A percentile compares a stretch with the other conserved stretches of the same genome.
Evolutionary conservation across 2,888 invertebrate species (phyloP).

Genomic region (Pachydiplax longipennis): DNA sequence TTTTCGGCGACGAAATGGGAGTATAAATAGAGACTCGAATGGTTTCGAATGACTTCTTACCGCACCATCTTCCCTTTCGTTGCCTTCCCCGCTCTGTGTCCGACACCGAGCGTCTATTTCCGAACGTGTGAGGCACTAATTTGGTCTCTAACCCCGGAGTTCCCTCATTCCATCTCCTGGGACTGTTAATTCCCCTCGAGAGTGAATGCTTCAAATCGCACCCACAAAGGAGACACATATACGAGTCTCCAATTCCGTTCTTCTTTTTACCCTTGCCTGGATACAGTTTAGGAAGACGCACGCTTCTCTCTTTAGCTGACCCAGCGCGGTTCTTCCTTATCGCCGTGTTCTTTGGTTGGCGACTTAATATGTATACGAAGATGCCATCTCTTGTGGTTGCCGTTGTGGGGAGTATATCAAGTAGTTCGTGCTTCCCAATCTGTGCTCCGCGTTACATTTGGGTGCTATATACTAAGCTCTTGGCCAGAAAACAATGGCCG

Average conservation of each 20-base stretch:
- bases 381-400: no score
- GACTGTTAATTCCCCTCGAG: not conserved
- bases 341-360: no score
- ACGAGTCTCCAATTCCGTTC: not conserved
- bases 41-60: slow-evolving; percentile 7
- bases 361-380: no score
- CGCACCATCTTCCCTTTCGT: not conserved
- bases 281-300: not conserved
- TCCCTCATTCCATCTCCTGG: not conserved
- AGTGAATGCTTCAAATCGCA: not conserved
- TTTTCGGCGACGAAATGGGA: not conserved
- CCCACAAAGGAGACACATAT: not conserved
- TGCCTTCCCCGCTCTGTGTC: not conserved
- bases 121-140: slow-evolving; percentile 41
- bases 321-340: no score
- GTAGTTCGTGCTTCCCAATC: no score
- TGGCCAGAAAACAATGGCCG: no score
- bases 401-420: no score
- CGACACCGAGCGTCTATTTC: slow-evolving; percentile 37
- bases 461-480: no score
- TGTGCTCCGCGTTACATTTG: no score
- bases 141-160: slow-evolving; percentile 34
- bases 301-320: no score
- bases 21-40: not conserved
- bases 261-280: not conserved